Evolutionary conservation across 2,113 vertebrate species (phyloP).

Genomic region (Dendropsophus ebraccatus): DNA sequence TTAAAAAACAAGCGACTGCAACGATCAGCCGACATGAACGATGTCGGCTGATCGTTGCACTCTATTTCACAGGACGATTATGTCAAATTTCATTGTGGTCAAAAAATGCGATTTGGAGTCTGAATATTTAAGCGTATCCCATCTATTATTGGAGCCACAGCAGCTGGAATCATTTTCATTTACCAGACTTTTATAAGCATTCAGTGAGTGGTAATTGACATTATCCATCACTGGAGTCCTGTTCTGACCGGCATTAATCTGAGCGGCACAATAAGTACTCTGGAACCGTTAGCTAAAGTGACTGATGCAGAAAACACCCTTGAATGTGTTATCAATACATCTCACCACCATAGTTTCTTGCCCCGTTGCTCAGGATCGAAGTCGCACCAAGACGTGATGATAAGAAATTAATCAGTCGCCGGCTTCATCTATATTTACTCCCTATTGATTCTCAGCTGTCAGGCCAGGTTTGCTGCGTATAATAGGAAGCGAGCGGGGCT

Average conservation of each 20-base stretch:
- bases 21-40: too few species aligned
- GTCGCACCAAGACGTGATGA: background rate
- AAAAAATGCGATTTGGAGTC: background rate
- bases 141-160: background rate
- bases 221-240: slow-evolving; percentile 20
- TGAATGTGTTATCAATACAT: slow-evolving; percentile 27
- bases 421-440: background rate
- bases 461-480: background rate
- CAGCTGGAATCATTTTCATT: slow-evolving; percentile 20
- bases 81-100: background rate
- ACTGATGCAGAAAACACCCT: slow-evolving; percentile 23
- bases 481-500: background rate
- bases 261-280: background rate
- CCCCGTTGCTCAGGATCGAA: slow-evolving; percentile 14
- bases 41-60: too few species aligned
- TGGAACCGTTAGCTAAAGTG: background rate
- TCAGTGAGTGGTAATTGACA: slow-evolving; percentile 7
- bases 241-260: background rate
- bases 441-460: background rate
- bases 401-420: slow-evolving; percentile 7
- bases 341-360: background rate
- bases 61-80: too few species aligned
- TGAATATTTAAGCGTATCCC: background rate
- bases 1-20: too few species aligned
- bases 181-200: slow-evolving; percentile 19